These are phyloP conservation scores for Leucopsar rothschildi DNA, from an alignment of 2,113 vertebrate species.

Conservation along the genomic window DNA sequence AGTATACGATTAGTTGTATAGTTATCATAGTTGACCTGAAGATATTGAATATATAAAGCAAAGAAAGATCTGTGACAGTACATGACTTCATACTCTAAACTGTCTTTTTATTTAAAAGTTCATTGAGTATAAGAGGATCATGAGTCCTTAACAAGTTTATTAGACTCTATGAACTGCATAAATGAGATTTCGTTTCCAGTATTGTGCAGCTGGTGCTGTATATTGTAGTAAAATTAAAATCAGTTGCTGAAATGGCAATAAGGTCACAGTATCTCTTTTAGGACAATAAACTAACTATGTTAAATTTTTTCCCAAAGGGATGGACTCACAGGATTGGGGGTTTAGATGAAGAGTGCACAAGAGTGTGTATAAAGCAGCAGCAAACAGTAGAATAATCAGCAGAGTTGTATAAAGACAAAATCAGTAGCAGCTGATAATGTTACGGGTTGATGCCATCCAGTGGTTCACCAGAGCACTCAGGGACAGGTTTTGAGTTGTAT, in stretches of 20 bases:
- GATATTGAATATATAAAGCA: background rate
- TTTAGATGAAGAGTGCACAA: background rate
- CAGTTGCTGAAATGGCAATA: background rate
- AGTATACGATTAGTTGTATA: background rate
- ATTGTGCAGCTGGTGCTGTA: background rate
- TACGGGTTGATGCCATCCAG: conserved; percentile 63
- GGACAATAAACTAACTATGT: background rate
- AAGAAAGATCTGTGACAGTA: background rate
- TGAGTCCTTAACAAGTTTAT: background rate
- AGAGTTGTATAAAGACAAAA: background rate
- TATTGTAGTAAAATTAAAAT: background rate
- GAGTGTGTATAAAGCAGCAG: background rate
- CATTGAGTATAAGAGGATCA: background rate
- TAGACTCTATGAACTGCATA: background rate
- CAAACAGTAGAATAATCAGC: background rate
- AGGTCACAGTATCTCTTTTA: background rate
- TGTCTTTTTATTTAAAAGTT: background rate
- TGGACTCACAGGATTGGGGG: background rate
- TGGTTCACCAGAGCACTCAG: conserved; percentile 18
- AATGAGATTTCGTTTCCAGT: background rate
- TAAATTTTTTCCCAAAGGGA: background rate
- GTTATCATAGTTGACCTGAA: background rate
- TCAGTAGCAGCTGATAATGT: background rate
- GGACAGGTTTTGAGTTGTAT: background rate
- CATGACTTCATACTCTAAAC: background rate